Percentiles rank a stretch among this genome's conserved stretches.
phyloP scores from a whole-genome alignment of 2,888 invertebrate species.

The Drosophila paramelanica region DNA sequence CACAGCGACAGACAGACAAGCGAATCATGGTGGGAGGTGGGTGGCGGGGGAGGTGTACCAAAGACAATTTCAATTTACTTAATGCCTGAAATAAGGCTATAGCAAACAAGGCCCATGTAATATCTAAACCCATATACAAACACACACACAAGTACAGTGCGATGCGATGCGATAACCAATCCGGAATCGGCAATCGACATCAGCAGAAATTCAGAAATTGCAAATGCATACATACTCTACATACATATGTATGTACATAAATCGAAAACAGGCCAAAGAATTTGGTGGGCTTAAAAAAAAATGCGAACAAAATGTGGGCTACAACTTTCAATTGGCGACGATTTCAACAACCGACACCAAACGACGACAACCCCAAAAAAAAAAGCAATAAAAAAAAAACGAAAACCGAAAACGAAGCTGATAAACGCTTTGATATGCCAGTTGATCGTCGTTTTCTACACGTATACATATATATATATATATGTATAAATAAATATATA shows the following conservation, averaged over 20 bases:
- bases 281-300: slow-evolving; percentile 36
- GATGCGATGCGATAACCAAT: slow-evolving; percentile 34
- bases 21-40: background rate
- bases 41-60: background rate
- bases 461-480: background rate
- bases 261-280: slow-evolving; percentile 49
- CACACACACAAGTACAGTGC: background rate
- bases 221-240: background rate
- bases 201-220: slow-evolving; percentile 23
- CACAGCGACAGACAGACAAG: slow-evolving; percentile 1
- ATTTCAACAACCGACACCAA: slow-evolving; percentile 16
- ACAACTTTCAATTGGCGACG: slow-evolving; percentile 66
- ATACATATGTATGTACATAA: background rate
- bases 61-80: slow-evolving; percentile 8
- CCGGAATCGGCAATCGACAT: slow-evolving; percentile 14
- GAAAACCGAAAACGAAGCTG: slow-evolving; percentile 50
- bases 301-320: slow-evolving; percentile 64
- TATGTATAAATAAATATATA: slow-evolving; percentile 9
- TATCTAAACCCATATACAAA: slow-evolving; percentile 9
- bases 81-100: slow-evolving; percentile 39
- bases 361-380: slow-evolving; percentile 3
- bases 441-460: slow-evolving; percentile 42
- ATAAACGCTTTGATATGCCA: slow-evolving; percentile 60
- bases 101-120: slow-evolving; percentile 8
- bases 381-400: slow-evolving; percentile 2